These are phyloP conservation scores for Corvus cornix DNA, from an alignment of 2,113 vertebrate genomes.

Conservation along the genomic window DNA sequence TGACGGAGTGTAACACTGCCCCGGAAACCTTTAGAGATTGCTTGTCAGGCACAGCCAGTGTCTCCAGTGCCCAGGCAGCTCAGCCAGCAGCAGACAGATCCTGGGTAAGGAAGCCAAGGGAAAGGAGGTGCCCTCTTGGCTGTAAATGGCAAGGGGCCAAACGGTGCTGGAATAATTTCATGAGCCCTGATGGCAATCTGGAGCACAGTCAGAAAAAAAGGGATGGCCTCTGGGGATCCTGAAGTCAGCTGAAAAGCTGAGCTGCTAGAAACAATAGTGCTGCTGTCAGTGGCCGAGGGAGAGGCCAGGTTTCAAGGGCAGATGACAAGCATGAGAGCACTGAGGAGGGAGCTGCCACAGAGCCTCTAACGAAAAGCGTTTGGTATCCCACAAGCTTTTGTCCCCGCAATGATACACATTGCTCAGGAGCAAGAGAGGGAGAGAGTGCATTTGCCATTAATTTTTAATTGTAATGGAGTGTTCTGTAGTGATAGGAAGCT, in stretches of 20 bases:
- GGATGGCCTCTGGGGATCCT: neutral
- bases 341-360: neutral
- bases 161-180: neutral
- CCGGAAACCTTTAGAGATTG: conserved; percentile 5
- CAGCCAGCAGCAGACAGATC: conserved; percentile 3
- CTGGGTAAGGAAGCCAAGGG: neutral
- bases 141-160: neutral
- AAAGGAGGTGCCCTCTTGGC: conserved; percentile 34
- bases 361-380: neutral
- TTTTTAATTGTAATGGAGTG: conserved; percentile 39
- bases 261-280: conserved; percentile 11
- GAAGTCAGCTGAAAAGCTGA: conserved; percentile 1
- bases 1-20: conserved; percentile 41
- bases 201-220: neutral
- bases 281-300: neutral
- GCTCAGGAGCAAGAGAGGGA: neutral
- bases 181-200: neutral
- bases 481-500: neutral
- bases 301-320: neutral
- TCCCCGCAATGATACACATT: neutral
- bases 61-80: conserved; percentile 11
- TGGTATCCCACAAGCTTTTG: neutral
- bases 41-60: neutral
- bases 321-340: neutral
- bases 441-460: conserved; percentile 6